Evolutionary conservation across 2,888 invertebrate species (phyloP), one percentile per base, ranked within the genome.

Genomic region (Cephus pygmeus): DNA sequence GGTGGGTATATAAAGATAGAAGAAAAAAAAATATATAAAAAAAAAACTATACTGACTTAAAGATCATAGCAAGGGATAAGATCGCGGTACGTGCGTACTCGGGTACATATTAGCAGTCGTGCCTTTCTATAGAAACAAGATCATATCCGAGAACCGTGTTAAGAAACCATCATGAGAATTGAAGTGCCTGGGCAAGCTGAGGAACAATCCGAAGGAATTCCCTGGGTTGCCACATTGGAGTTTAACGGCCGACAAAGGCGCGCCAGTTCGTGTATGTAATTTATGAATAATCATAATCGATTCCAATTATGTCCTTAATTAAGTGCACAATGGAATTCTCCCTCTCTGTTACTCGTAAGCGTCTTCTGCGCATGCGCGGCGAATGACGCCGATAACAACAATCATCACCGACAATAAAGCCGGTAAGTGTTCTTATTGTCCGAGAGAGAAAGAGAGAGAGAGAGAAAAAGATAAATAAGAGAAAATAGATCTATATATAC

Each of bases 361-460:
- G 12, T 12, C 11, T n/a, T 12, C 35, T n/a, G n/a, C 33, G 73
- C 73, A 31, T 69, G 69, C 71, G 71, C 71, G 15, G 31, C 9
- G 71, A 71, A 35, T 69, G 73, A n/a, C 34, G 73, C 33, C 56
- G 33, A 34, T 40, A 76, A 76, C 56, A 76, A 73, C 73, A 56
- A 73, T 73, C n/a, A 73, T 71, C 76, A 69, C 30, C 30, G 31
- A 30, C 35, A 73, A 30, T 73, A 30, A 40, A 34, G 31, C 36
- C 33, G 34, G 69, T 68, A 35, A 73, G 80, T 81, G 80, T 77
- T 77, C 80, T 31, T 69, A 34, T n/a, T 76, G 76, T 75, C 40
- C 68, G 73, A 34, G 40, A 81, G 75, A 75, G 36, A 79, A 73
- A 71, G 68, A 68, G 76, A 33, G 69, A 78, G 69, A 78, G 75